These are phyloP conservation scores for Rhamnusium bicolor DNA, from an alignment of 2,888 invertebrate genomes.

Conservation along the genomic window DNA sequence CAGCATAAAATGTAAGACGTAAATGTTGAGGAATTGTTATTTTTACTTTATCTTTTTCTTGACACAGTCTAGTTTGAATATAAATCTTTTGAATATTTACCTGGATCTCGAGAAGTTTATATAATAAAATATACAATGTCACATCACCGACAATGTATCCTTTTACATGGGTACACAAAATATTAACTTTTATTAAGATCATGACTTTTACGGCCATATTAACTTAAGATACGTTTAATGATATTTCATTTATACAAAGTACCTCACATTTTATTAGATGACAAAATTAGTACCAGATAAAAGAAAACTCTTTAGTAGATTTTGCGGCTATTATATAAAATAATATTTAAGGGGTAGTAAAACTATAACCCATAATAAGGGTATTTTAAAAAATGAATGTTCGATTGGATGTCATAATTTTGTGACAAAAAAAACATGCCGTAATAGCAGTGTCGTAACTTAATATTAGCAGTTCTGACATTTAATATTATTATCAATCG, in stretches of 20 bases:
- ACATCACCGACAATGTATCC: constrained; percentile 2
- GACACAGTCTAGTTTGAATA: not conserved
- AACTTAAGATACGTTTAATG: constrained; percentile 13
- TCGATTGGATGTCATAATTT: no score
- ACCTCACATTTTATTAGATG: constrained; percentile 9
- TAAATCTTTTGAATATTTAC: constrained; percentile 23
- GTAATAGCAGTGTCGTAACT: no score
- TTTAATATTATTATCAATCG: no score
- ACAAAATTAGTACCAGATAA: not conserved
- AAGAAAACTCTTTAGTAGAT: not conserved
- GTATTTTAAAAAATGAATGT: no score
- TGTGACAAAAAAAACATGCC: no score
- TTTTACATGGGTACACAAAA: constrained; percentile 17
- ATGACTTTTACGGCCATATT: constrained; percentile 10
- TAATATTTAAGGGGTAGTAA: no score
- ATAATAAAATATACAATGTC: constrained; percentile 27
- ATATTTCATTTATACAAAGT: constrained; percentile 18
- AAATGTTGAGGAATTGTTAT: constrained; percentile 29
- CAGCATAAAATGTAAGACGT: constrained; percentile 25
- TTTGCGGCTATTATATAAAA: not conserved
- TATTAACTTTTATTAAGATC: constrained; percentile 8
- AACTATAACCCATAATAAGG: no score
- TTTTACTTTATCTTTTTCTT: constrained; percentile 5
- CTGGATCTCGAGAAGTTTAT: constrained; percentile 2
- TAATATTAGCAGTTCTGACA: no score